A percentile compares a stretch with the other conserved stretches of the same genome.
Conservation (phyloP, 2,888 invertebrate genomes). For the Eilema griseolum region DNA sequence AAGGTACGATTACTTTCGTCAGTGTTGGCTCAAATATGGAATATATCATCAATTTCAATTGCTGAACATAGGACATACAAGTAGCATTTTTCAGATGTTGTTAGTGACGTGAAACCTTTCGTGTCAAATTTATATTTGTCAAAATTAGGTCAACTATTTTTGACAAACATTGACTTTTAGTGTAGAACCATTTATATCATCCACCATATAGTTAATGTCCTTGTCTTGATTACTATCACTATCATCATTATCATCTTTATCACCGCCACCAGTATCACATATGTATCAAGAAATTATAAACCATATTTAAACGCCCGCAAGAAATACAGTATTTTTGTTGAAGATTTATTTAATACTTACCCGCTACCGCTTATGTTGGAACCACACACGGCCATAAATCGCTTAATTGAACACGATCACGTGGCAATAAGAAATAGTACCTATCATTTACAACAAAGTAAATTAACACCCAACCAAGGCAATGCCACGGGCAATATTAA, state of each 20-base stretch:
- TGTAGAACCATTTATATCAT: not conserved
- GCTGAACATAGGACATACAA: not conserved
- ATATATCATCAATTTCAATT: not conserved
- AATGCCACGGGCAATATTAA: constrained; percentile 36
- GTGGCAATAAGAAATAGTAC: constrained; percentile 47
- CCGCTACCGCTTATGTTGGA: constrained; percentile 20
- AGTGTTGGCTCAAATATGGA: not conserved
- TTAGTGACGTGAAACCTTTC: not conserved
- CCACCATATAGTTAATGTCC: not conserved
- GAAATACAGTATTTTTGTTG: not conserved
- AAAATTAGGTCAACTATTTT: not conserved
- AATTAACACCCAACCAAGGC: constrained; percentile 47
- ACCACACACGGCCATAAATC: constrained; percentile 30
- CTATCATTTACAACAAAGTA: constrained; percentile 50
- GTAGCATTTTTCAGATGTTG: no score
- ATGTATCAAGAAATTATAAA: no score
- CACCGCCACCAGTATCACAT: not conserved
- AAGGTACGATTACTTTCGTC: not conserved
- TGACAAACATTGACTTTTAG: not conserved
- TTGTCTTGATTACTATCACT: not conserved
- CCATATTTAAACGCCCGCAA: no score
- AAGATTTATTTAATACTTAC: no score
- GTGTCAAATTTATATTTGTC: not conserved
- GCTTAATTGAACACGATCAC: constrained; percentile 43
- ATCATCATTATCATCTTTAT: not conserved